phyloP scores from a whole-genome alignment of 2,113 vertebrate species.

The Eupsittula cactorum region DNA sequence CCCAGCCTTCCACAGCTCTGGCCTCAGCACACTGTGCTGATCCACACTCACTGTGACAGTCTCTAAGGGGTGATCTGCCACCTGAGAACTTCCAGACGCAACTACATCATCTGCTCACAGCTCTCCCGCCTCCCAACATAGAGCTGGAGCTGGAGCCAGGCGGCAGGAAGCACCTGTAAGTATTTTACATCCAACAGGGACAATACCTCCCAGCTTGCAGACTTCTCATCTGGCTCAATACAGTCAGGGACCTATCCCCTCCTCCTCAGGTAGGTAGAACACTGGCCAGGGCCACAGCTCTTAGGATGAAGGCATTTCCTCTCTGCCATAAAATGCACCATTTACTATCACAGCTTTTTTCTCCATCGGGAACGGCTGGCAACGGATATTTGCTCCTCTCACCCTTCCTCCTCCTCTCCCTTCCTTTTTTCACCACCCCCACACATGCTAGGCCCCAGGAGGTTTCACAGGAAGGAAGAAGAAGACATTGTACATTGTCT shows the following conservation, averaged over 20 bases:
- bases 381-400: neutral
- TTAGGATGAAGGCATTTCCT: slow-evolving; percentile 46
- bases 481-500: slow-evolving; percentile 1
- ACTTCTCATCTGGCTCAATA: neutral
- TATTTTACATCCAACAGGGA: slow-evolving; percentile 29
- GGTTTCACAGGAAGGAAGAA: neutral
- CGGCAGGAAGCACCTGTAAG: slow-evolving; percentile 50
- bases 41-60: neutral
- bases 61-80: slow-evolving; percentile 3
- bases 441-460: neutral
- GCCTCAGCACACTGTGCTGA: neutral
- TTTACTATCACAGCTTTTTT: slow-evolving; percentile 4
- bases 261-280: slow-evolving; percentile 34
- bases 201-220: slow-evolving; percentile 28
- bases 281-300: neutral
- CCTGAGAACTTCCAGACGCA: slow-evolving; percentile 56
- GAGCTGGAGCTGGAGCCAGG: neutral
- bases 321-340: slow-evolving; percentile 21
- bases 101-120: slow-evolving; percentile 18
- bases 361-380: neutral
- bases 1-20: neutral
- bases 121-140: neutral
- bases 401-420: neutral
- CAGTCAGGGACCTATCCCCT: neutral
- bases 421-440: neutral